Evolutionary conservation across 2,797 vertebrate genomes (phyloP), one percentile per base, ranked within the genome.

Genomic region (Acropternis orthonyx): DNA sequence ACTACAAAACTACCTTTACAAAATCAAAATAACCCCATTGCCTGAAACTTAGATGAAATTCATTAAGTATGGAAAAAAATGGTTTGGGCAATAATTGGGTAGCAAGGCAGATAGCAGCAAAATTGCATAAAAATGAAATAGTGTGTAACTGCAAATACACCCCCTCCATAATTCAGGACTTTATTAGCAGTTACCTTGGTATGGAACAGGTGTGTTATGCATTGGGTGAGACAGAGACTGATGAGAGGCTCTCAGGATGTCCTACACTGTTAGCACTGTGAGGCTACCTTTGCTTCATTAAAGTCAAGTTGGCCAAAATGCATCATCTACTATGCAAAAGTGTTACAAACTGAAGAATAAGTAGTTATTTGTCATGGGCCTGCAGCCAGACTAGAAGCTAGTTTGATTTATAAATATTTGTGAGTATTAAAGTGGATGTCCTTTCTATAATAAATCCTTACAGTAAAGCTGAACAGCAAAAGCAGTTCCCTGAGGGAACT

Each of bases 141-240:
- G 18, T 0, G 0, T 6, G 19, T 61, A 32, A 34, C 20, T 65
- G 58, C 18, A 81, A 0, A 9, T 36, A 27, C 3, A 76, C 8
- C 5, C 5, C 30, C 9, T 20, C 5, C 3, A 1, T 28, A 36
- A 13, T 28, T 46, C 27, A 30, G 39, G 65, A 43, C 28, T 62
- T 10, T 21, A 5, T 5, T 49, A 48, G 65, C 15, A 78, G 14
- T 49, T 37, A 14, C 1, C 2, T 5, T 32, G 76, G 46, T 34
- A 49, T 11, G 20, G 24, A 79, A 12, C 59, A 44, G 39, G 3
- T 41, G 18, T 24, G 17, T 15, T 44, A 6, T 3, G 8, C 12
- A 10, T 1, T 9, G n/a, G 20, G n/a, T 20, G 48, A 69, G 51
- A 41, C 30, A 36, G 26, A 34, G 34, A 39, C 26, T 30, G 44